Evolutionary conservation across 2,797 vertebrate genomes (phyloP).

Genomic region (Morus bassanus): DNA sequence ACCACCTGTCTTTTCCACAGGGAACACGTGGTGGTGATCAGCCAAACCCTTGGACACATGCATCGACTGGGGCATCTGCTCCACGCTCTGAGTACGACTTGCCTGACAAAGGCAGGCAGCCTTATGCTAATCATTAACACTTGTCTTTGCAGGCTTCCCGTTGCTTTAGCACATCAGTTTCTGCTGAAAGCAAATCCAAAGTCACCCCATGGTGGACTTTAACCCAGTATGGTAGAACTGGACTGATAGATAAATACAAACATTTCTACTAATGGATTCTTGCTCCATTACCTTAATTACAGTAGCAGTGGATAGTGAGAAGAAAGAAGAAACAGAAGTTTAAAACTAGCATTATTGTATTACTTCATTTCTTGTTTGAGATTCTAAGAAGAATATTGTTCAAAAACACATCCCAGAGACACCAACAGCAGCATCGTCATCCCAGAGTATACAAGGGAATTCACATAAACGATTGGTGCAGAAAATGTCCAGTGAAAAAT

Average conservation of each 20-base stretch:
- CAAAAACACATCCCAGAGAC: not conserved
- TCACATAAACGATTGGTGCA: not conserved
- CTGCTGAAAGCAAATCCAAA: not conserved
- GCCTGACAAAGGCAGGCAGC: not conserved
- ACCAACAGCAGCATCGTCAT: not conserved
- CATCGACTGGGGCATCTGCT: not conserved
- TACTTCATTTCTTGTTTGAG: not conserved
- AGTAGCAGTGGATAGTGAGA: not conserved
- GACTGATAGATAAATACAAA: not conserved
- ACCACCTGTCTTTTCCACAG: not conserved
- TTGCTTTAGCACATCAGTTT: not conserved
- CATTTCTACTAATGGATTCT: not conserved
- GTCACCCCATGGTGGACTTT: not conserved
- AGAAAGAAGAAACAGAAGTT: not conserved
- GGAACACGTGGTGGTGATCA: not conserved
- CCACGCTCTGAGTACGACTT: accelerated
- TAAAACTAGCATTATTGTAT: not conserved
- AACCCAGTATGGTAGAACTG: not conserved
- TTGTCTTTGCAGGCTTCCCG: accelerated
- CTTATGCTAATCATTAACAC: accelerated
- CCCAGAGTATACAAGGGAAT: not conserved
- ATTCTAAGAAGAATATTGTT: not conserved
- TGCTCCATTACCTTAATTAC: not conserved
- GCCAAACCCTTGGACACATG: not conserved
- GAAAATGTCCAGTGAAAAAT: not conserved